These are phyloP conservation scores for Pseudomyrmex cubaensis DNA, from an alignment of 1,140 invertebrate genomes.

Conservation along the genomic window DNA sequence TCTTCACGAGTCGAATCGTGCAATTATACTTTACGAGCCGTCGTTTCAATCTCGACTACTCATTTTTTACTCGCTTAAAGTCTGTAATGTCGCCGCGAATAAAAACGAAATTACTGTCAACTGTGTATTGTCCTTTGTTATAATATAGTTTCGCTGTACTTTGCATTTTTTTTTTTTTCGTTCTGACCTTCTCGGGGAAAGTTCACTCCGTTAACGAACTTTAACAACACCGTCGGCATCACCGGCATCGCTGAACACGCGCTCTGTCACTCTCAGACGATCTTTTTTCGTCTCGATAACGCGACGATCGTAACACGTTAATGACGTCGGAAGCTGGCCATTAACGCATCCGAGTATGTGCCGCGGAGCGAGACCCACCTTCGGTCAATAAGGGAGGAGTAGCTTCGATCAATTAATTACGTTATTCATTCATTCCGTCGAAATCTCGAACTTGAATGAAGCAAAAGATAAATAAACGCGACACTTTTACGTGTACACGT, in stretches of 20 bases:
- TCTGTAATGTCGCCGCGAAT: too few species aligned
- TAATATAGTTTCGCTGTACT: too few species aligned
- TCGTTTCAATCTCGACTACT: too few species aligned
- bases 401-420: slow-evolving; percentile 3
- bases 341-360: neutral
- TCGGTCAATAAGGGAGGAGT: neutral
- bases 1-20: too few species aligned
- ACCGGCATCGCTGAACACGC: neutral
- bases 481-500: too few species aligned
- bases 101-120: too few species aligned
- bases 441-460: neutral
- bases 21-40: too few species aligned
- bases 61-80: too few species aligned
- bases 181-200: slow-evolving; percentile 22
- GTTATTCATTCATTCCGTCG: neutral
- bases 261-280: neutral
- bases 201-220: slow-evolving; percentile 32
- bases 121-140: too few species aligned
- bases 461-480: neutral
- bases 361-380: too few species aligned
- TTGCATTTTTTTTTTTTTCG: neutral
- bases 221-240: slow-evolving; percentile 9
- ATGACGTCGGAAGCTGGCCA: neutral
- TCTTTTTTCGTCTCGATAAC: slow-evolving; percentile 27
- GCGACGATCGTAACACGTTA: neutral